Evolutionary conservation across 2,113 vertebrate genomes (phyloP), one percentile per base, ranked within the genome.

Genomic region (Crypturellus undulatus): DNA sequence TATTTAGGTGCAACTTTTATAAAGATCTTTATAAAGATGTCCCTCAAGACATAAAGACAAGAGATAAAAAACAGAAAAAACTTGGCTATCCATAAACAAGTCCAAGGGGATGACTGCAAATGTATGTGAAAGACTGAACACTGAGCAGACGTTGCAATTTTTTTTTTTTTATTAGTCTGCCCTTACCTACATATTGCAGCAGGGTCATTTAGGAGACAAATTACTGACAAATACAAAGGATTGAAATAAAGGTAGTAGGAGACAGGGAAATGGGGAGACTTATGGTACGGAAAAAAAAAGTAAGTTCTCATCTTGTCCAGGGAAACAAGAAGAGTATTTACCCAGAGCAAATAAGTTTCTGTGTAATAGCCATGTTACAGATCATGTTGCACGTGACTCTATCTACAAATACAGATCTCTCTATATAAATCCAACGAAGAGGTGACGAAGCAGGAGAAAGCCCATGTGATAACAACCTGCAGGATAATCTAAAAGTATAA

Each of bases 1-100:
- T 93, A 49, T 88, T 94, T 94, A 88, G 40, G 52, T 6, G 21
- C 69, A 75, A 86, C 24, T 90, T 96, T 94, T 63, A 64, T 65
- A 89, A 86, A 94, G 81, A 94, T 79, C 83, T 79, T 54, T 76
- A n/a, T n/a, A n/a, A n/a, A n/a, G n/a, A n/a, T n/a, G n/a, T n/a
- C n/a, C n/a, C n/a, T n/a, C 38, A 38, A 38, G 38, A 38, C 38
- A 38, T 38, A 38, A 38, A 38, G 38, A 38, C 38, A 38, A 9
- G 38, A 84, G 88, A 92, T 90, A 92, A 93, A 86, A 96, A 72
- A 73, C 69, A 83, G 79, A 91, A 95, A 95, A n/a, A 80, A 71
- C 82, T 90, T 91, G 72, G 82, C 82, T 88, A 85, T 52, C 62
- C 83, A 68, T 43, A 76, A 84, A 81, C 38, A 71, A 94, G 52